Percentiles rank a stretch among this genome's conserved stretches.
These are phyloP conservation scores for Volucella inflata DNA, from an alignment of 2,888 invertebrate species.

Conservation along the genomic window DNA sequence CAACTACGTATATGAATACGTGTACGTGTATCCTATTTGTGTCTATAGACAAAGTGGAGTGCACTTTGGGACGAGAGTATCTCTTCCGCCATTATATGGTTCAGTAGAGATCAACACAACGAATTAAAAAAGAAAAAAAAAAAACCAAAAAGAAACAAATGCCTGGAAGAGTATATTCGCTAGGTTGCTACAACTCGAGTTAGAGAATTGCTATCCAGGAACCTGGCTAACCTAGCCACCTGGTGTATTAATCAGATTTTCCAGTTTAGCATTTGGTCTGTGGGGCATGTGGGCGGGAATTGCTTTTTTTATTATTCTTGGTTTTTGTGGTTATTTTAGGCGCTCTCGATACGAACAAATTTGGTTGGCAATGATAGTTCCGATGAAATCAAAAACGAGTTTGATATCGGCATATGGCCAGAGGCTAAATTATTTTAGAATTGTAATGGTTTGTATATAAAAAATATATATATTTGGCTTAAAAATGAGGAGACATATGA, in stretches of 20 bases:
- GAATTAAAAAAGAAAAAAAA: slow-evolving; percentile 67
- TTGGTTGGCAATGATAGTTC: too few species aligned
- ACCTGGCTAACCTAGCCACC: slow-evolving; percentile 64
- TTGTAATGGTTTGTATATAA: too few species aligned
- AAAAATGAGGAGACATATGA: too few species aligned
- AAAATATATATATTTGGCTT: too few species aligned
- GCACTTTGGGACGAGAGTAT: slow-evolving; percentile 13
- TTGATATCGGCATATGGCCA: too few species aligned
- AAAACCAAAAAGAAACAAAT: slow-evolving; percentile 34
- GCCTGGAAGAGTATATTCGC: slow-evolving; percentile 37
- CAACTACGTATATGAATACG: background rate
- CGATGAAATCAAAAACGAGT: too few species aligned
- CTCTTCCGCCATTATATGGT: slow-evolving; percentile 61
- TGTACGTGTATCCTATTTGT: background rate
- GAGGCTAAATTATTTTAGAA: too few species aligned
- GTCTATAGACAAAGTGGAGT: background rate
- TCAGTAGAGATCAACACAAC: slow-evolving; percentile 42
- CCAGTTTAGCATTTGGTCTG: slow-evolving; percentile 56
- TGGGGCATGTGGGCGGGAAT: slow-evolving; percentile 16
- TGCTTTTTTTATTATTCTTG: background rate
- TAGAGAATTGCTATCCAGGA: slow-evolving; percentile 36
- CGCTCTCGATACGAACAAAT: too few species aligned
- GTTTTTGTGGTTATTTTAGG: too few species aligned
- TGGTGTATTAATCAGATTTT: slow-evolving; percentile 71
- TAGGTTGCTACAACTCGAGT: background rate